Percentiles rank a stretch among this genome's conserved stretches.
Conservation (phyloP, 2,797 vertebrate species). For the Mormyrus hasselquistii region DNA sequence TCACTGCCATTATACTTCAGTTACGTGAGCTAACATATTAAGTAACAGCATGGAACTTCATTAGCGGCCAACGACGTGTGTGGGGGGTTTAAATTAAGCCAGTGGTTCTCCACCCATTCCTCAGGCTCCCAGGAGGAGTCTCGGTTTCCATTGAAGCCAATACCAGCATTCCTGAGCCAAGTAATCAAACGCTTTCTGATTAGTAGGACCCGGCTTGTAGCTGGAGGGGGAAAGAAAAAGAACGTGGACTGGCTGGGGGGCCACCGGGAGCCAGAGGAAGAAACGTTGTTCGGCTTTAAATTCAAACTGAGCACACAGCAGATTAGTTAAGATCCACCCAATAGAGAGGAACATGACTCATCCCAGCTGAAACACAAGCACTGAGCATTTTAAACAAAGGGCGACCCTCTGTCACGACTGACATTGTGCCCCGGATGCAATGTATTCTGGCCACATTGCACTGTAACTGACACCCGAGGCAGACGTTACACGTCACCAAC, state of each 20-base stretch:
- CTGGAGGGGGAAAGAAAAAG: neutral
- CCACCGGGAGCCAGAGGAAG: neutral
- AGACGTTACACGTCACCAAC: neutral
- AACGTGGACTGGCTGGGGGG: neutral
- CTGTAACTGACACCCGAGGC: neutral
- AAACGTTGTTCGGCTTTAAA: neutral
- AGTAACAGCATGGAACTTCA: neutral
- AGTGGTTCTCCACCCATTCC: neutral
- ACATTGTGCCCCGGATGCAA: neutral
- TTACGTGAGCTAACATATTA: constrained; percentile 1
- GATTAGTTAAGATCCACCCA: neutral
- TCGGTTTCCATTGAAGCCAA: neutral
- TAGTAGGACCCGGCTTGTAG: neutral
- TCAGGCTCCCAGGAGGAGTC: neutral
- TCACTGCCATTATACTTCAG: neutral
- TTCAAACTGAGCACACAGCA: neutral
- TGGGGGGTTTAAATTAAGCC: neutral
- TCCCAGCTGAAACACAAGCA: neutral
- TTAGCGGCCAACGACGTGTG: neutral
- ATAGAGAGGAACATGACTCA: neutral
- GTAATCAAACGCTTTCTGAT: neutral
- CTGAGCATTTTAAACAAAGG: neutral
- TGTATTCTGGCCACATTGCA: neutral
- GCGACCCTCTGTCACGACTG: neutral
- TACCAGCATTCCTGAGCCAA: neutral